Percentiles rank a stretch among this genome's conserved stretches.
phyloP scores from a whole-genome alignment of 2,888 invertebrate genomes.

The Drosophila yooni region DNA sequence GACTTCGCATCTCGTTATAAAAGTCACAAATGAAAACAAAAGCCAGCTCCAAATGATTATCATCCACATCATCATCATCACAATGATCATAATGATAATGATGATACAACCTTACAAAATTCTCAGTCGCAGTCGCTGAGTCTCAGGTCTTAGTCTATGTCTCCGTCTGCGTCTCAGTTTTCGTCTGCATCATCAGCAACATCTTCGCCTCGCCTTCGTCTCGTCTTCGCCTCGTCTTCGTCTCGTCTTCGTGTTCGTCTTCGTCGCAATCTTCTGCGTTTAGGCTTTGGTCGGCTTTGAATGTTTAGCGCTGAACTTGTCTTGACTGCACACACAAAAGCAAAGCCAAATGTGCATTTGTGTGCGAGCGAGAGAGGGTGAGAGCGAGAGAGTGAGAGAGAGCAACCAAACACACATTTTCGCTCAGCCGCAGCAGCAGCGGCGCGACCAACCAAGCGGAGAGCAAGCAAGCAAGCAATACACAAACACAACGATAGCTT shows the following conservation, averaged over 20 bases:
- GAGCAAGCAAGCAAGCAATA: conserved; percentile 27
- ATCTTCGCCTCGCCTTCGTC: neutral
- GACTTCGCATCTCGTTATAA: conserved; percentile 73
- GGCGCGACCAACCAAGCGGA: conserved; percentile 43
- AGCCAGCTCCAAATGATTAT: conserved; percentile 59
- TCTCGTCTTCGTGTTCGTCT: conserved; percentile 4
- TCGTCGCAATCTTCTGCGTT: conserved; percentile 38
- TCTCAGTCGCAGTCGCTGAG: conserved; percentile 52
- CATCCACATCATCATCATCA: conserved; percentile 4
- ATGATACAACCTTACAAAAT: conserved; percentile 79
- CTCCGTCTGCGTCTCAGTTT: conserved; percentile 44
- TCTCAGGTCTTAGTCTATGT: conserved; percentile 51
- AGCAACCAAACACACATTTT: conserved; percentile 24
- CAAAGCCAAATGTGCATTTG: conserved; percentile 28
- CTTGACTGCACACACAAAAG: conserved; percentile 59
- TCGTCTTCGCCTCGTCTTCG: neutral
- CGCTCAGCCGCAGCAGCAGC: conserved; percentile 19
- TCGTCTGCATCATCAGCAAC: conserved; percentile 11
- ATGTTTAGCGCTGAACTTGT: conserved; percentile 82
- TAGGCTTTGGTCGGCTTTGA: conserved; percentile 74
- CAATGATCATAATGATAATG: conserved; percentile 39
- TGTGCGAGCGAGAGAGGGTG: conserved; percentile 11
- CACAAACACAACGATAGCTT: conserved; percentile 71
- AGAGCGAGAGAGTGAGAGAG: conserved; percentile 23
- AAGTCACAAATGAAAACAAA: conserved; percentile 71